Evolutionary conservation across 2,113 vertebrate species (phyloP).

Genomic region (pig (Sus scrofa)): T2T-Sscrofa CM000824.6:137846501-137847000

Average conservation of each 20-base stretch:
- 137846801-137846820: background rate
- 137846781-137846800: background rate
- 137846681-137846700: constrained; percentile 4
- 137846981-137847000: constrained; percentile 64
- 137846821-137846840: background rate
- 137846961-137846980: constrained; percentile 67
- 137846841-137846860: background rate
- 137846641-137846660: background rate
- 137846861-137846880: constrained; percentile 52
- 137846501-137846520: background rate
- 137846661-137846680: background rate
- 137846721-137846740: constrained; percentile 26
- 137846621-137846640: constrained; percentile 31
- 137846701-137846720: constrained; percentile 2
- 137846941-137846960: constrained; percentile 51
- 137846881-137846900: constrained; percentile 69
- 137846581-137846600: constrained; percentile 41
- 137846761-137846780: constrained; percentile 61
- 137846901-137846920: constrained; percentile 73
- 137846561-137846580: constrained; percentile 27
- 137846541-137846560: background rate
- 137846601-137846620: constrained; percentile 19
- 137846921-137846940: constrained; percentile 68
- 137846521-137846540: background rate
- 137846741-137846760: constrained; percentile 21